Conservation (phyloP, 2,113 vertebrate genomes). For the Noctilio leporinus region DNA sequence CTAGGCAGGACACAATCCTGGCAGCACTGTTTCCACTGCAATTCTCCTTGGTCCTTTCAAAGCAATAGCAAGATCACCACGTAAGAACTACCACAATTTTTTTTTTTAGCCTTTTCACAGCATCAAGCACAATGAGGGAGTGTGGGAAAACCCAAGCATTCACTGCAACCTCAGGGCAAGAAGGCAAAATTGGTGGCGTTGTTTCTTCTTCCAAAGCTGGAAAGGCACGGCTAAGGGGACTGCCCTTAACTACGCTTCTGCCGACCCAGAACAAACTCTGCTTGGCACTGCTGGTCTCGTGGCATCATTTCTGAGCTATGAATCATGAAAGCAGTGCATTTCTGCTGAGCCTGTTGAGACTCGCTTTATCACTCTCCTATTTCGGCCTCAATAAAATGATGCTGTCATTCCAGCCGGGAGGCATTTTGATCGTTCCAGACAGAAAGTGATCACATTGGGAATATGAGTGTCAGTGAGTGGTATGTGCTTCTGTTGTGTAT, state of each 20-base stretch:
- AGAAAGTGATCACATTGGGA: conserved; percentile 36
- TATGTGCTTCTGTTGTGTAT: neutral
- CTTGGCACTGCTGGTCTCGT: conserved; percentile 26
- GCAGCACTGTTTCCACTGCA: neutral
- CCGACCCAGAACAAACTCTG: neutral
- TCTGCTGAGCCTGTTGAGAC: conserved; percentile 41
- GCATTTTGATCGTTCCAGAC: conserved; percentile 48
- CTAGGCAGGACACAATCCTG: neutral
- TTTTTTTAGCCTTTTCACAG: neutral
- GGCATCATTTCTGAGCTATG: conserved; percentile 44
- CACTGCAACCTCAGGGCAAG: neutral
- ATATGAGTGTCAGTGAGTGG: neutral
- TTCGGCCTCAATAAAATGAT: conserved; percentile 55
- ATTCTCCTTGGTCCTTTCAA: neutral
- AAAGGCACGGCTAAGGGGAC: neutral
- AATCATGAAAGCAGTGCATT: conserved; percentile 51
- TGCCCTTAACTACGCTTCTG: conserved; percentile 4
- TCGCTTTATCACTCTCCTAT: conserved; percentile 45
- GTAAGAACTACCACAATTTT: neutral
- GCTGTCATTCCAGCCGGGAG: conserved; percentile 59
- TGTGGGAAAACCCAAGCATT: neutral
- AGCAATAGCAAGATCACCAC: neutral
- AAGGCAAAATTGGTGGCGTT: neutral
- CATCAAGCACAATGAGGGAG: neutral
- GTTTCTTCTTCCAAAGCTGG: neutral